Evolutionary conservation across 2,888 invertebrate species (phyloP), one percentile per base, ranked within the genome.

Genomic region (Microchrysa polita): DNA sequence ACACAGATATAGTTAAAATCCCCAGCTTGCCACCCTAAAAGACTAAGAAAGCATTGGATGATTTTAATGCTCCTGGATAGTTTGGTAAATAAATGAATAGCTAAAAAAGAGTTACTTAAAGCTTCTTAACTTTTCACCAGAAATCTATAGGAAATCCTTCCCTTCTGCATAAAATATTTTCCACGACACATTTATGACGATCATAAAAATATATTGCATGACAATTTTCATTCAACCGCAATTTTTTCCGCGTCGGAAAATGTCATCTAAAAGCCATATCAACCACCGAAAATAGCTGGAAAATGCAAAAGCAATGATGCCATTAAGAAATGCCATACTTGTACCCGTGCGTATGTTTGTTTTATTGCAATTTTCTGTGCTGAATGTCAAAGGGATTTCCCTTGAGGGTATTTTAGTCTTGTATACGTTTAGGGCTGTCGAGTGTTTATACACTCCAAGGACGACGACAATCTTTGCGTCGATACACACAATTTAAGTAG

Each of bases 181-280:
- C 27, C 27, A 34, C 7, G 27, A 34, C 27, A n/a, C n/a, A 59
- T 59, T 23, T 23, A 27, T 59, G n/a, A n/a, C 23, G 23, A 22
- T 57, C 69, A 69, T 69, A 55, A 69, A 69, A 69, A 42, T 40
- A 40, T 55, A 69, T 69, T 55, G 23, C 55, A 57, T 20, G 69
- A 67, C 67, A 67, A 67, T 67, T 52, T 67, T 48, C 53, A 52
- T 61, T 22, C 67, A 23, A 2, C 27, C 23, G 59, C 0, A 34
- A 61, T 44, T 59, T 27, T n/a, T 61, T 20, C 20, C 34, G 48
- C 48, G 16, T n/a, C 34, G 27, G 34, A 72, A 61, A 72, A 72
- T 72, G 72, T 72, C 72, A 72, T 72, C 61, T 61, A 27, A 72
- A 72, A 72, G 20, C 63, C 72, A 61, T 72, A 61, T 14, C 7